Evolutionary conservation across 2,797 vertebrate genomes (phyloP).

Genomic region (Distichodus sexfasciatus): DNA sequence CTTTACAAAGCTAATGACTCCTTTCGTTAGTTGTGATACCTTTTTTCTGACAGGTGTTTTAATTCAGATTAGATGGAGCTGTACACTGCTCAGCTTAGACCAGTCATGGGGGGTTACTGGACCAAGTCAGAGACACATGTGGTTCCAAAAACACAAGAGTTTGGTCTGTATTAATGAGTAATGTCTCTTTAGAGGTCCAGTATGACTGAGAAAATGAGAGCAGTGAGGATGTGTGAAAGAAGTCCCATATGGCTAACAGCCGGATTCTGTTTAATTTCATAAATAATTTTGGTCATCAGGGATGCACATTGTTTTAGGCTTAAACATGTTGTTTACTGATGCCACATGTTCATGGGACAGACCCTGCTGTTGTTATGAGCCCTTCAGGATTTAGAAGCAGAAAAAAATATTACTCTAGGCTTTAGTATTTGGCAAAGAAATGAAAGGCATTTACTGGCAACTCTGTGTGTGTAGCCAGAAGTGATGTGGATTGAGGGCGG

Average conservation of each 20-base stretch:
- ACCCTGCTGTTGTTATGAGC: constrained; percentile 69
- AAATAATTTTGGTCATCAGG: constrained; percentile 81
- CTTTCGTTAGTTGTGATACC: constrained; percentile 34
- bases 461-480: constrained; percentile 55
- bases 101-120: not conserved
- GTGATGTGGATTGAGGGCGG: constrained; percentile 69
- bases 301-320: constrained; percentile 80
- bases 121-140: not conserved
- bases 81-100: not conserved
- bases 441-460: constrained; percentile 60
- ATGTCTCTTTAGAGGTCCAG: constrained; percentile 9
- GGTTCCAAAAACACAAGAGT: not conserved
- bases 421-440: constrained; percentile 66
- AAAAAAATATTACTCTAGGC: constrained; percentile 68
- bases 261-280: constrained; percentile 81
- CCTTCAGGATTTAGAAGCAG: constrained; percentile 60
- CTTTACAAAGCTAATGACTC: constrained; percentile 41
- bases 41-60: not conserved
- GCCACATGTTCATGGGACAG: constrained; percentile 77
- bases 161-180: constrained; percentile 1
- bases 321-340: constrained; percentile 78
- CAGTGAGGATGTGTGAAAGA: constrained; percentile 43
- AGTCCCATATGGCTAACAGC: constrained; percentile 72
- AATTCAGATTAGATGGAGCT: not conserved
- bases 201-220: constrained; percentile 33